These are phyloP conservation scores for Setophaga kirtlandii DNA, from an alignment of 2,113 vertebrate species.

Conservation along the genomic window DNA sequence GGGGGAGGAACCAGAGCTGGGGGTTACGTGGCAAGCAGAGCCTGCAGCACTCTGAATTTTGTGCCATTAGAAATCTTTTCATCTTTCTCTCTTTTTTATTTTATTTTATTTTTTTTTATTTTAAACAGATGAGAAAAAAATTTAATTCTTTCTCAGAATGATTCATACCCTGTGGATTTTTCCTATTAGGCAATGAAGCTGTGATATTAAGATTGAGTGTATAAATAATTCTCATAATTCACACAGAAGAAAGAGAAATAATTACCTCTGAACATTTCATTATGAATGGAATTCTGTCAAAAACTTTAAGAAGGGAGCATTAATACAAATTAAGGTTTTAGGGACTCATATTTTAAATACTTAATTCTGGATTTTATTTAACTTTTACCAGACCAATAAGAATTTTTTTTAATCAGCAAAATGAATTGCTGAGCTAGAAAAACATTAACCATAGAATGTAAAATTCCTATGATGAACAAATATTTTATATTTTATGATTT, in stretches of 20 bases:
- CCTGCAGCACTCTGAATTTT: constrained; percentile 62
- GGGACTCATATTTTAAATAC: constrained; percentile 60
- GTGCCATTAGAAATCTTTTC: constrained; percentile 72
- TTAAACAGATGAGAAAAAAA: constrained; percentile 62
- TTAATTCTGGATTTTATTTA: constrained; percentile 59
- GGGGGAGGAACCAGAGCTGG: constrained; percentile 29
- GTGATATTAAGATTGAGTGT: constrained; percentile 73
- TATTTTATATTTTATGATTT: constrained; percentile 25
- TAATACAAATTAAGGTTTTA: constrained; percentile 73
- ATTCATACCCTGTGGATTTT: constrained; percentile 75
- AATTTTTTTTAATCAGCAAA: constrained; percentile 37
- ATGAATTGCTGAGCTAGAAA: constrained; percentile 28
- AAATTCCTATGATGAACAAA: constrained; percentile 17
- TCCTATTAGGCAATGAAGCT: constrained; percentile 68
- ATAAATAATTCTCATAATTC: constrained; percentile 79
- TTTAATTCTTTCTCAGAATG: constrained; percentile 64
- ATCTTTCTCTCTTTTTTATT: constrained; percentile 3
- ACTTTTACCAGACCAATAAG: constrained; percentile 48
- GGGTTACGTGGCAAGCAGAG: constrained; percentile 2
- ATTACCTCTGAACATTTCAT: constrained; percentile 72
- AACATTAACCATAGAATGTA: constrained; percentile 25
- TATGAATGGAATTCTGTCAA: constrained; percentile 75
- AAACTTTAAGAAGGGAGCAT: constrained; percentile 60
- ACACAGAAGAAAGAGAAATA: constrained; percentile 74
- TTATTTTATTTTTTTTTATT: neutral